Base-by-base conservation (phyloP, 64 coral and sea anemone genomes). In the Porites australiensis region DNA sequence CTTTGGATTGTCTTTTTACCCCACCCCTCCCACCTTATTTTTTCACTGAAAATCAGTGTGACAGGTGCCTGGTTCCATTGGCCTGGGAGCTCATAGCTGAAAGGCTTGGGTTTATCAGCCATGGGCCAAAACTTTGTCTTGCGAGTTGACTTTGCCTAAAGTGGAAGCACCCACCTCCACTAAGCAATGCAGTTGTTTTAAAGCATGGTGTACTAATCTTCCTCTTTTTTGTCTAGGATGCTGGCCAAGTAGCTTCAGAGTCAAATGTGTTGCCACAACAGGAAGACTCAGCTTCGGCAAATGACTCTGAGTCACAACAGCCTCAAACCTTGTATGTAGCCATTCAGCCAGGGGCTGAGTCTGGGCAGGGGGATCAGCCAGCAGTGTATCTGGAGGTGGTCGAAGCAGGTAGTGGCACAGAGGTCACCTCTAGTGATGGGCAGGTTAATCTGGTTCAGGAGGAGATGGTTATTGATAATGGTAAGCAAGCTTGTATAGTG, bases 311-410 rank as follows among this genome's bases (percentile, higher is more conserved):
- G 8, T 50, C 81, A 52, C 81, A 94, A 68, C 88, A 98, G 13
- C 57, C 83, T 10, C 94, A 95, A 63, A 98, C 95, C 13, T 52
- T 98, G 61, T 98, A 98, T 83, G 95, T 98, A 4, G 95, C 95
- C 22, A 98, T 98, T 44, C 95, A 98, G 37, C 95, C 95, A 13
- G 95, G 95, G 19, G 92, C 88, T 68, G 95, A 98, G 67, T 86
- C 91, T 0, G 63, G 88, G 1, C 95, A 98, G 37, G 88, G 90
- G 18, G 95, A 94, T 2, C 95, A 98, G 44, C 95, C 95, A 37
- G 95, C 95, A 1, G 95, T 98, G 65, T 98, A 98, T 87, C 92
- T 98, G 63, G 95, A 98, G 69, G 95, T 98, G 11, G 95, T 98
- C 48, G 95, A 98, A 52, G 95, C 95, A 70, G 95, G 95, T 65